Base-by-base conservation (phyloP, 1,140 invertebrate genomes). In the Lasaia peninsularis region DNA sequence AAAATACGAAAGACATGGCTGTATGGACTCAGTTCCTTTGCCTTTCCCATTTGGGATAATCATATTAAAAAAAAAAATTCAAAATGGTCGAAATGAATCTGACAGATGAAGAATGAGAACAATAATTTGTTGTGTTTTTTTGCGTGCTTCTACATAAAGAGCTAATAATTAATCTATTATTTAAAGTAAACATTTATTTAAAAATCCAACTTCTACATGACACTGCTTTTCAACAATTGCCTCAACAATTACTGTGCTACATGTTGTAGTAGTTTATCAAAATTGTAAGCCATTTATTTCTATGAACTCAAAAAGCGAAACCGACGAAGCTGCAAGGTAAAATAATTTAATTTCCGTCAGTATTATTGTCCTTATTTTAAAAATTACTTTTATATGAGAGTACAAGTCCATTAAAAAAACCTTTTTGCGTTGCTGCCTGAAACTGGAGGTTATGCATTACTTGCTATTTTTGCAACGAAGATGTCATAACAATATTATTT, bases 321-420 rank as follows among this genome's bases (percentile, higher is more conserved):
- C 77, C 85, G 87, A 88, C 85, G 87, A 89, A 88, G 87, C 87
- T 89, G 88, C 87, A 86, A 89, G 87, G 87, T 89, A 86, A 83
- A 72, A 80, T 70, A 60, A 56, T 50, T 65, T 52, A 64, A 60
- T 67, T 65, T 53, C 49, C 60, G 44, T 59, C 51, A 52, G 54
- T 28, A 49, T 60, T 31, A 44, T 14, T 11, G 16, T 11, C n/a
- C n/a, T n/a, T n/a, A 20, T 34, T 34, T 14, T 34, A 18, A 1
- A 34, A 52, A 52, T 11, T 5, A 1, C 10, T 20, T 18, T 34
- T 34, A 34, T 4, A 6, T 32, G 21, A 18, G 2, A 11, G 3
- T 16, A 9, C 7, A 52, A 14, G 2, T 11, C 21, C 8, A 32
- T 31, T 9, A 0, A n/a, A 9, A 2, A 51, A 51, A 14, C 2